Percentiles rank a stretch among this genome's conserved stretches.
phyloP scores from a whole-genome alignment of 2,797 vertebrate genomes.

The Bovichtus variegatus region DNA sequence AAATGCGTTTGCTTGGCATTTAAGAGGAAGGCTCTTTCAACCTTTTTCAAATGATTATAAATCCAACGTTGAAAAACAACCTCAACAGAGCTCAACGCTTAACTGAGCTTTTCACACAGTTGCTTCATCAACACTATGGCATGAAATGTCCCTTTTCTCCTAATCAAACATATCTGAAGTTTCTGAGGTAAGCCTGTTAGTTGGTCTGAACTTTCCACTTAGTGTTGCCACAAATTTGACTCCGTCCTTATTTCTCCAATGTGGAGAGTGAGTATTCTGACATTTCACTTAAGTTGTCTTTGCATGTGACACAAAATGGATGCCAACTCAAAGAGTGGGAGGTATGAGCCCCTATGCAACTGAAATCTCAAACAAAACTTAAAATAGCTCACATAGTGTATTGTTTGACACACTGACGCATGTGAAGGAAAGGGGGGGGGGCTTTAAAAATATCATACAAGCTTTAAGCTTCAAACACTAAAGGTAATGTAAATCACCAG shows the following conservation, averaged over 20 bases:
- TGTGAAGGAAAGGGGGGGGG: constrained; percentile 52
- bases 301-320: constrained; percentile 73
- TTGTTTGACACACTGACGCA: constrained; percentile 72
- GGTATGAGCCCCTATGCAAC: constrained; percentile 51
- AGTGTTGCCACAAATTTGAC: constrained; percentile 78
- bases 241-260: constrained; percentile 83
- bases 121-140: constrained; percentile 57
- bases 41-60: constrained; percentile 46
- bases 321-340: constrained; percentile 61
- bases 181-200: constrained; percentile 82
- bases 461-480: constrained; percentile 69
- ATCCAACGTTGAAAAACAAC: constrained; percentile 52
- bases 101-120: constrained; percentile 61
- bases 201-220: constrained; percentile 79
- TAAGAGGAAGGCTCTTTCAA: constrained; percentile 62
- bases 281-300: constrained; percentile 74
- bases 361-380: constrained; percentile 62
- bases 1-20: constrained; percentile 71
- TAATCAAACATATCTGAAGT: constrained; percentile 62
- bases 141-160: constrained; percentile 76
- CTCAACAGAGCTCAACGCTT: constrained; percentile 45
- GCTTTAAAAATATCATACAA: constrained; percentile 49
- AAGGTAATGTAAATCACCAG: constrained; percentile 71
- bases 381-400: constrained; percentile 65
- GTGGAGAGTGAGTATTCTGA: constrained; percentile 83